Evolutionary conservation across 1,140 invertebrate species (phyloP).

Genomic region (Macrotrachela quadricornifera): DNA sequence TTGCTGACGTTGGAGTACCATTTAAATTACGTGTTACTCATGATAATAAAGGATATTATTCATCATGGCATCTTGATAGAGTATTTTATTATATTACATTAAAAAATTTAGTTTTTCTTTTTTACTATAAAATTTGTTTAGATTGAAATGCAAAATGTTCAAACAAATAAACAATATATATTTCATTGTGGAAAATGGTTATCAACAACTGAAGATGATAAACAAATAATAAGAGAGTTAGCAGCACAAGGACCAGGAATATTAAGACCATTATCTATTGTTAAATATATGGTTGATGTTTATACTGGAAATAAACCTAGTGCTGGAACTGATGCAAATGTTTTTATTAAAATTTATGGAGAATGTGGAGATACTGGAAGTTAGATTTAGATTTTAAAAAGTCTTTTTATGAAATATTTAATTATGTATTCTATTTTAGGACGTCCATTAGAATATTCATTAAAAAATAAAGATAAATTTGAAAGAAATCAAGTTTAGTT

Average conservation of each 20-base stretch:
- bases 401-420: too few species aligned
- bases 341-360: conserved; percentile 21
- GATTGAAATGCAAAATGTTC: conserved; percentile 13
- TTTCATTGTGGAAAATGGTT: not conserved
- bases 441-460: too few species aligned
- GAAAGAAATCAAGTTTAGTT: conserved; percentile 26
- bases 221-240: conserved; percentile 22
- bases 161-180: not conserved
- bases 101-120: too few species aligned
- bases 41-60: conserved; percentile 19
- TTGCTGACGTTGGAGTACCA: conserved; percentile 22
- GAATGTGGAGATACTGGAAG: conserved; percentile 22
- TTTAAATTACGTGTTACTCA: conserved; percentile 28
- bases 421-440: too few species aligned
- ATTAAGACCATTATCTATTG: conserved; percentile 15
- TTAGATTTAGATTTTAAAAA: too few species aligned
- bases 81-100: too few species aligned
- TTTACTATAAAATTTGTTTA: too few species aligned
- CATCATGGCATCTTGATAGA: conserved; percentile 27
- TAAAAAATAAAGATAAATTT: conserved; percentile 30
- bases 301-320: conserved; percentile 24
- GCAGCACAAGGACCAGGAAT: conserved; percentile 23
- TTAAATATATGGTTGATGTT: conserved; percentile 27
- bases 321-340: conserved; percentile 27
- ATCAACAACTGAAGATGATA: not conserved